phyloP scores from a whole-genome alignment of 2,888 invertebrate genomes.

The Druceiella hillmani region DNA sequence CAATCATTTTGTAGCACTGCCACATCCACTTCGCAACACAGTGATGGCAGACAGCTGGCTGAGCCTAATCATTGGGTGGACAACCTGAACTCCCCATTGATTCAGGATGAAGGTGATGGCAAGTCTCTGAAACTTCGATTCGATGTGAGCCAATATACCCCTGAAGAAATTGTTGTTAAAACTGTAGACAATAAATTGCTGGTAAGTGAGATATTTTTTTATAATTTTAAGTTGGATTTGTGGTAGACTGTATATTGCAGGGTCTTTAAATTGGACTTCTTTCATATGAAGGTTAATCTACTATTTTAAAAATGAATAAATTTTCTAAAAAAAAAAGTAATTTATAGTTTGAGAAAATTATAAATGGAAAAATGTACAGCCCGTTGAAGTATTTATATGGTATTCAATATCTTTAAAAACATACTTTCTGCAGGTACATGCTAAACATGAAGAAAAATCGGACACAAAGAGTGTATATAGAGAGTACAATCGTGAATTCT shows the following conservation, averaged over 20 bases:
- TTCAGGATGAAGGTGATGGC: conserved; percentile 90
- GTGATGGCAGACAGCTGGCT: conserved; percentile 54
- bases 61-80: conserved; percentile 70
- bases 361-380: too few species aligned
- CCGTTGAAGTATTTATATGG: too few species aligned
- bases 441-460: conserved; percentile 97
- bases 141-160: conserved; percentile 95
- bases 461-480: conserved; percentile 95
- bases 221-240: too few species aligned
- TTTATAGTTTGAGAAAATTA: too few species aligned
- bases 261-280: too few species aligned
- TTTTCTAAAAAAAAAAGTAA: too few species aligned
- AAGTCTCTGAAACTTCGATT: conserved; percentile 93
- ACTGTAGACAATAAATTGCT: conserved; percentile 96
- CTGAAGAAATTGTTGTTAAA: conserved; percentile 97
- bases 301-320: too few species aligned
- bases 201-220: conserved; percentile 63
- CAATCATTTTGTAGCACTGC: conserved; percentile 51
- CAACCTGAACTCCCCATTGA: conserved; percentile 87
- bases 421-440: conserved; percentile 75
- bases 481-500: conserved; percentile 97
- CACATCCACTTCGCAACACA: conserved; percentile 56
- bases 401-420: too few species aligned
- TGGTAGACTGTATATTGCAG: too few species aligned
- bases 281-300: too few species aligned